A percentile compares a stretch with the other conserved stretches of the same genome.
These are phyloP conservation scores for Macrotis lagotis DNA, from an alignment of 2,113 vertebrate species.

Conservation along the genomic window DNA sequence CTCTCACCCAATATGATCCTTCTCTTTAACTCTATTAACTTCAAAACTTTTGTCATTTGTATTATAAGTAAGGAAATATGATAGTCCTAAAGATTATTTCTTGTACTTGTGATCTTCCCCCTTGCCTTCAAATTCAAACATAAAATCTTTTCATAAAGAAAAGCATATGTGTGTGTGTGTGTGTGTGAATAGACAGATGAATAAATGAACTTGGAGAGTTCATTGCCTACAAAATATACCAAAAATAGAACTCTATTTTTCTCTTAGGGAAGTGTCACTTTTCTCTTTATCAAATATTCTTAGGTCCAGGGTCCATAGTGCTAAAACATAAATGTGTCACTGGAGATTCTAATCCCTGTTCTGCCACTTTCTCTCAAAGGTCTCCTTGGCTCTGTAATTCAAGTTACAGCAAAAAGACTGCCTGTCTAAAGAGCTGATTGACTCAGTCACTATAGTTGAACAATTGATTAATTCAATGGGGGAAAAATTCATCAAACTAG, in stretches of 20 bases:
- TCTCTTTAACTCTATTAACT: fast-evolving
- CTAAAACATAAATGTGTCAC: not conserved
- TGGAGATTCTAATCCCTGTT: not conserved
- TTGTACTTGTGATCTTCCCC: fast-evolving
- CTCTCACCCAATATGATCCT: not conserved
- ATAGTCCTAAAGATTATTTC: not conserved
- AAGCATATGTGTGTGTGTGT: not conserved
- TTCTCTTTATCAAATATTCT: not conserved
- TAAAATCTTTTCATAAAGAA: too few species aligned
- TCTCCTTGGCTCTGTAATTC: not conserved
- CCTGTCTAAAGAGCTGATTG: not conserved
- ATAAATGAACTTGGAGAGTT: not conserved
- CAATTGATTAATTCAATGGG: conserved; percentile 31
- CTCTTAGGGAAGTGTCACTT: not conserved
- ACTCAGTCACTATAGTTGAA: not conserved
- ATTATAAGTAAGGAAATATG: too few species aligned
- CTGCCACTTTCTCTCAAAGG: not conserved
- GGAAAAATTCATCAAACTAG: not conserved
- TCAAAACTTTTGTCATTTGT: not conserved
- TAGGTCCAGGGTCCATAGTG: fast-evolving
- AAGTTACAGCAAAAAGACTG: not conserved
- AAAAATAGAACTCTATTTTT: not conserved
- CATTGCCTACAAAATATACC: not conserved
- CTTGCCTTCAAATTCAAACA: not conserved
- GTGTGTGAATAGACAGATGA: not conserved